Evolutionary conservation across 2,797 vertebrate genomes (phyloP).

Genomic region (Columba guinea): DNA sequence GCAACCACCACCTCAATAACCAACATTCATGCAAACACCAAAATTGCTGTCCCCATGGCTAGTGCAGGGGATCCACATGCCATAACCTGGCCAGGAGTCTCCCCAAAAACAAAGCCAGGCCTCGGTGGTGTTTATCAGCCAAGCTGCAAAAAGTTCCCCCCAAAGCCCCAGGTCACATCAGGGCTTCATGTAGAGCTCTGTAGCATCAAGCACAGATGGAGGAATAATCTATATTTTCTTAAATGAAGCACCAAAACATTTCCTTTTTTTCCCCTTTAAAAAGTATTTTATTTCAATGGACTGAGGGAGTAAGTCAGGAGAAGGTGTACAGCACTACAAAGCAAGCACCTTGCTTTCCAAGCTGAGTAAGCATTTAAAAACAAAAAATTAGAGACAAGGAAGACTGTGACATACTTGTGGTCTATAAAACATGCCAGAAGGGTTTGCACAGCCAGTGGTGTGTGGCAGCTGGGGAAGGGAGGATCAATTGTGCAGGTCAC

Average conservation of each 20-base stretch:
- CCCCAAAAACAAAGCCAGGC: not conserved
- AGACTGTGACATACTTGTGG: not conserved
- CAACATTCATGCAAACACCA: not conserved
- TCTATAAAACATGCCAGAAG: not conserved
- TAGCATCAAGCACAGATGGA: not conserved
- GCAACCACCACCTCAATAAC: not conserved
- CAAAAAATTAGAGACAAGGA: rapidly evolving
- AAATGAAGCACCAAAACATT: not conserved
- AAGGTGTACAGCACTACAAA: rapidly evolving
- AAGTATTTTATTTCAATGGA: not conserved
- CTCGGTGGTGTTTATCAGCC: not conserved
- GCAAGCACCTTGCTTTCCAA: not conserved
- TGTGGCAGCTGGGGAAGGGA: not conserved
- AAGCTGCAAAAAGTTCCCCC: not conserved
- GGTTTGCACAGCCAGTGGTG: not conserved
- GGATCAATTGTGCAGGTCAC: rapidly evolving
- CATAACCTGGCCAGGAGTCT: too few relatives aligned
- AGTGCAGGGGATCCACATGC: rapidly evolving
- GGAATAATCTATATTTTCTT: not conserved
- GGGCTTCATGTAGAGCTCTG: not conserved
- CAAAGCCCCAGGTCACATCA: not conserved
- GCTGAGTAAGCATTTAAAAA: not conserved
- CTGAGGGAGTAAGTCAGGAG: not conserved
- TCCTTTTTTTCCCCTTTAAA: not conserved
- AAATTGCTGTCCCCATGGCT: rapidly evolving